Evolutionary conservation across 2,113 vertebrate genomes (phyloP).

Genomic region (Pungitius pungitius): DNA sequence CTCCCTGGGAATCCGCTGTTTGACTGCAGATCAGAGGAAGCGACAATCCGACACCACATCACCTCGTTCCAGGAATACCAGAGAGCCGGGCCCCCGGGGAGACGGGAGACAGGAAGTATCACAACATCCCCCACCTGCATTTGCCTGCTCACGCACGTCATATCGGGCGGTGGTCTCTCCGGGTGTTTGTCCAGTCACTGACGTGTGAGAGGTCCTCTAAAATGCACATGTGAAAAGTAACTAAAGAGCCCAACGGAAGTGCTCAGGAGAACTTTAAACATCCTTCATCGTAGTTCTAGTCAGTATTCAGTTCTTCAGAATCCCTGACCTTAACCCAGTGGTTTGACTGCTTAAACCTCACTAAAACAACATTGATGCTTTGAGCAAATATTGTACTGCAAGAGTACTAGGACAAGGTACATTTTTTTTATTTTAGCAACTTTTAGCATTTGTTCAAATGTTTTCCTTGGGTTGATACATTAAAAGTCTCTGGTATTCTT

Average conservation of each 20-base stretch:
- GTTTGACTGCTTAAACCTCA: neutral
- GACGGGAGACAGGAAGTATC: slow-evolving; percentile 59
- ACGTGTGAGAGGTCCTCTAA: slow-evolving; percentile 1
- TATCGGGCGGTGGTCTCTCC: slow-evolving; percentile 1
- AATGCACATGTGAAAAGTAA: neutral
- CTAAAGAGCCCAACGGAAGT: neutral
- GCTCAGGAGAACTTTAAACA: neutral
- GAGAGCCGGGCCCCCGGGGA: slow-evolving; percentile 48
- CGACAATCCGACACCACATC: slow-evolving; percentile 65
- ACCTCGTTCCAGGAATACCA: slow-evolving; percentile 69
- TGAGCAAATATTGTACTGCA: neutral
- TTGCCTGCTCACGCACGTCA: slow-evolving; percentile 5
- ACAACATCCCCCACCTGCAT: slow-evolving; percentile 31
- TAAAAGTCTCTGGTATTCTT: too few species aligned
- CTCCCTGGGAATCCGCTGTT: slow-evolving; percentile 70
- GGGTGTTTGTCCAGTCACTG: slow-evolving; percentile 19
- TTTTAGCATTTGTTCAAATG: neutral
- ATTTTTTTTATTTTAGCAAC: neutral
- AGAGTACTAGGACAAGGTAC: neutral
- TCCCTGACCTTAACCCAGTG: neutral
- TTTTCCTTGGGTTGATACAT: neutral
- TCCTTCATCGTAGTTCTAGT: neutral
- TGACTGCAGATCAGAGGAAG: slow-evolving; percentile 75
- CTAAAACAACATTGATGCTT: neutral
- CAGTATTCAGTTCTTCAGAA: neutral